phyloP scores from a whole-genome alignment of 2,113 vertebrate species.

The Chamaetylas fuelleborni region DNA sequence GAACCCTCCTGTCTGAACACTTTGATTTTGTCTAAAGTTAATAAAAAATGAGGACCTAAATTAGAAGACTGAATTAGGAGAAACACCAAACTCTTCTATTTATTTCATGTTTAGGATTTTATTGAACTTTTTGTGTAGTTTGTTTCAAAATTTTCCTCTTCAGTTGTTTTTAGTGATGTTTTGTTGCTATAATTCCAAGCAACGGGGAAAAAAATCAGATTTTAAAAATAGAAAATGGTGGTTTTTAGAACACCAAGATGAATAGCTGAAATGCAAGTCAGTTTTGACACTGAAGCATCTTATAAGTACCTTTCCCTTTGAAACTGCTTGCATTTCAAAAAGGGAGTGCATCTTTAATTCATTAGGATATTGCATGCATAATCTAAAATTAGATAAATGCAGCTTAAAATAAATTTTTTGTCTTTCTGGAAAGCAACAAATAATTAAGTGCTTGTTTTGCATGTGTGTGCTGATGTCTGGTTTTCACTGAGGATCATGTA shows the following conservation, averaged over 20 bases:
- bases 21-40: background rate
- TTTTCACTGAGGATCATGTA: background rate
- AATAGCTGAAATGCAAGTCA: background rate
- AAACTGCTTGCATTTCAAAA: slow-evolving; percentile 6
- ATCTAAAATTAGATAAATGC: background rate
- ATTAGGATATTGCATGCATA: background rate
- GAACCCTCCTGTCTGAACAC: background rate
- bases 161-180: background rate
- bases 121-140: background rate
- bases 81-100: background rate
- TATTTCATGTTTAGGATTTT: background rate
- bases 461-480: background rate
- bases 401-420: background rate
- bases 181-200: background rate
- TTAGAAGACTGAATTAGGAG: background rate
- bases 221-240: background rate
- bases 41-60: background rate
- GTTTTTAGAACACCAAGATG: background rate
- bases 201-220: background rate
- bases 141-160: background rate
- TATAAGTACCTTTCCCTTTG: slow-evolving; percentile 8
- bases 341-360: slow-evolving; percentile 19
- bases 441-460: background rate
- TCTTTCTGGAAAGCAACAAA: background rate
- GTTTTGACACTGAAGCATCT: slow-evolving; percentile 10